Evolutionary conservation across 2,113 vertebrate genomes (phyloP).

Genomic region (Danionella cerebrum): DNA sequence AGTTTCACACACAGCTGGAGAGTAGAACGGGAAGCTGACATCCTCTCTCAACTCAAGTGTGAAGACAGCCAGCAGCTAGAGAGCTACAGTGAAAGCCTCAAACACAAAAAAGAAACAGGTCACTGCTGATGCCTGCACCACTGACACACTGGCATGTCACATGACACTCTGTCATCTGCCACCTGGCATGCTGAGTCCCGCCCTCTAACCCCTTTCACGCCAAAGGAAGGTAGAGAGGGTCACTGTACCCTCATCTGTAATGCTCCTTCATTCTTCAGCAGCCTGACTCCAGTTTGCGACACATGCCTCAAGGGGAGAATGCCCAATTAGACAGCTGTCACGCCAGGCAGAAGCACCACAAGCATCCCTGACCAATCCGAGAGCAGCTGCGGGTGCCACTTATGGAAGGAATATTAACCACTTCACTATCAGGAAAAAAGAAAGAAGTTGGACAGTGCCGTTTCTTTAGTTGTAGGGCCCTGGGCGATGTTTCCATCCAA

Average conservation of each 20-base stretch:
- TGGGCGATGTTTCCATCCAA: too few species aligned
- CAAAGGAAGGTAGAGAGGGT: conserved; percentile 92
- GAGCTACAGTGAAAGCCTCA: conserved; percentile 56
- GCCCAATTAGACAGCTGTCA: conserved; percentile 99
- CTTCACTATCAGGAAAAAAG: conserved; percentile 68
- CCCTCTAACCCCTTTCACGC: conserved; percentile 77
- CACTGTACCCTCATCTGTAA: conserved; percentile 98
- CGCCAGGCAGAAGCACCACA: conserved; percentile 79
- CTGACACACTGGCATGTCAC: conserved; percentile 94
- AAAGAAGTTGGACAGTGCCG: not conserved
- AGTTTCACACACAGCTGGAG: conserved; percentile 51
- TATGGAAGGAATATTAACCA: conserved; percentile 80
- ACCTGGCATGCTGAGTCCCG: conserved; percentile 78
- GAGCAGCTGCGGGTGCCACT: conserved; percentile 88
- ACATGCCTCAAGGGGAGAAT: conserved; percentile 92
- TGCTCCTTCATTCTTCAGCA: conserved; percentile 97
- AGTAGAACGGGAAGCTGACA: conserved; percentile 44
- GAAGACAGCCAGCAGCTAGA: conserved; percentile 51
- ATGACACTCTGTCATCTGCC: conserved; percentile 89
- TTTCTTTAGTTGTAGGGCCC: too few species aligned
- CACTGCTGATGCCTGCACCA: conserved; percentile 65
- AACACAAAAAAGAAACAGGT: conserved; percentile 52
- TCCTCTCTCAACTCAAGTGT: conserved; percentile 40
- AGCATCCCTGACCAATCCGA: conserved; percentile 62
- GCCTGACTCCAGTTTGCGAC: conserved; percentile 78